These are phyloP conservation scores for Gobiocypris rarus DNA, from an alignment of 2,113 vertebrate genomes.

Conservation along the genomic window DNA sequence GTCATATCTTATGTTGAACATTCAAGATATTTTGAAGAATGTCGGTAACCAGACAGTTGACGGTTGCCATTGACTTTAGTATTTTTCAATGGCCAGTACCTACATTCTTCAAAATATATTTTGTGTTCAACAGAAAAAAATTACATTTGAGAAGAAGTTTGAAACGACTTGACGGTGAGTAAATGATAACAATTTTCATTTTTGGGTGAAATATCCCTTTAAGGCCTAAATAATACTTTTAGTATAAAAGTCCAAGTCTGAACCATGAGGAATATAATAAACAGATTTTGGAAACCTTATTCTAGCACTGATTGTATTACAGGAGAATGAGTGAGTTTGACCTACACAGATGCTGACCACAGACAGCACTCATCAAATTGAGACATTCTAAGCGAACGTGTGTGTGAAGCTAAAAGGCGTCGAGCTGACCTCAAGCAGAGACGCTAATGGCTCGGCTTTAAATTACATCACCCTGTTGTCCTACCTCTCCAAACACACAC, in stretches of 20 bases:
- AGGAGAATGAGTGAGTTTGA: not conserved
- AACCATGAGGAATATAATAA: not conserved
- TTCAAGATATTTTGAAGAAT: too few species aligned
- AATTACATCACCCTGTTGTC: conserved; percentile 26
- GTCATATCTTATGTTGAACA: too few species aligned
- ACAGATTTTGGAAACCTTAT: not conserved
- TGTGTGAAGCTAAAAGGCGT: conserved; percentile 25
- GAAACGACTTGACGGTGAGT: too few species aligned
- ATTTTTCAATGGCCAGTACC: too few species aligned
- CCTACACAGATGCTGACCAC: conserved; percentile 12
- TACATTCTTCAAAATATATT: too few species aligned
- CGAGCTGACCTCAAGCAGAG: conserved; percentile 44
- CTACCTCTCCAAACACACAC: conserved; percentile 29
- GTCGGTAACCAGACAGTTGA: too few species aligned
- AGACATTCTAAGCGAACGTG: not conserved
- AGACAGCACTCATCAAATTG: conserved; percentile 31
- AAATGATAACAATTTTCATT: too few species aligned
- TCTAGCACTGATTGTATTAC: not conserved
- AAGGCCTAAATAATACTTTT: not conserved
- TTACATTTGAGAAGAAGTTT: too few species aligned
- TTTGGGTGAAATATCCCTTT: not conserved
- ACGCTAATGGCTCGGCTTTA: conserved; percentile 32
- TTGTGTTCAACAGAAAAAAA: too few species aligned
- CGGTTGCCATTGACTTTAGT: too few species aligned
- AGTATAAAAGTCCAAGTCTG: not conserved